phyloP scores from a whole-genome alignment of 2,888 invertebrate genomes.

The Scaptomyza polygonia region DNA sequence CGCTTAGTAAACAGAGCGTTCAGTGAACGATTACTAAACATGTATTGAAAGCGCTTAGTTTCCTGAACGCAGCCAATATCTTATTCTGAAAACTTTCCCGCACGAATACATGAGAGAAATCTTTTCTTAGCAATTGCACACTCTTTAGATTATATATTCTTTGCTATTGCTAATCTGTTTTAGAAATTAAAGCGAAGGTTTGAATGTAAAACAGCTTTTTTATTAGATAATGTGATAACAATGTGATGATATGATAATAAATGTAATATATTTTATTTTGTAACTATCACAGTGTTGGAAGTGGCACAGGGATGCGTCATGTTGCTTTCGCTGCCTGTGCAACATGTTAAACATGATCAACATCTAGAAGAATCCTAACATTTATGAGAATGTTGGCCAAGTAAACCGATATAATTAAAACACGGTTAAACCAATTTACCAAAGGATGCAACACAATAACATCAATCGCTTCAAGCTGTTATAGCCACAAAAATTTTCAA shows the following conservation, averaged over 20 bases:
- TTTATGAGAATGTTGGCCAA: constrained; percentile 38
- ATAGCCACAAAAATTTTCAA: constrained; percentile 28
- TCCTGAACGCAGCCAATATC: too few species aligned
- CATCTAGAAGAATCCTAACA: constrained; percentile 39
- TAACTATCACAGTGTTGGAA: constrained; percentile 31
- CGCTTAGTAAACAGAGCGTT: too few species aligned
- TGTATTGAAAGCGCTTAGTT: too few species aligned
- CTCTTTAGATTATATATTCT: too few species aligned
- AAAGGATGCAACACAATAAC: constrained; percentile 23
- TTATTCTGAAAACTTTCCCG: too few species aligned
- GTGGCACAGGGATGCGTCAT: constrained; percentile 61
- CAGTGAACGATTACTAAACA: too few species aligned
- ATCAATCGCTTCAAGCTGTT: neutral
- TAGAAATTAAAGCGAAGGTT: too few species aligned
- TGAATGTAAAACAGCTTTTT: too few species aligned
- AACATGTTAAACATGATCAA: constrained; percentile 52
- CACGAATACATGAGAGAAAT: too few species aligned
- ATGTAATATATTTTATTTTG: constrained; percentile 1
- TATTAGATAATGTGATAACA: neutral
- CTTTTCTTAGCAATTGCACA: too few species aligned
- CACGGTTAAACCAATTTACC: constrained; percentile 37
- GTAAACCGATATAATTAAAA: constrained; percentile 29
- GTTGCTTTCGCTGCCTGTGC: constrained; percentile 59
- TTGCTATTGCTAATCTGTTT: too few species aligned
- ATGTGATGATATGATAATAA: too few species aligned